Evolutionary conservation across 1,140 invertebrate genomes (phyloP).

Genomic region (Micrasema minimum): DNA sequence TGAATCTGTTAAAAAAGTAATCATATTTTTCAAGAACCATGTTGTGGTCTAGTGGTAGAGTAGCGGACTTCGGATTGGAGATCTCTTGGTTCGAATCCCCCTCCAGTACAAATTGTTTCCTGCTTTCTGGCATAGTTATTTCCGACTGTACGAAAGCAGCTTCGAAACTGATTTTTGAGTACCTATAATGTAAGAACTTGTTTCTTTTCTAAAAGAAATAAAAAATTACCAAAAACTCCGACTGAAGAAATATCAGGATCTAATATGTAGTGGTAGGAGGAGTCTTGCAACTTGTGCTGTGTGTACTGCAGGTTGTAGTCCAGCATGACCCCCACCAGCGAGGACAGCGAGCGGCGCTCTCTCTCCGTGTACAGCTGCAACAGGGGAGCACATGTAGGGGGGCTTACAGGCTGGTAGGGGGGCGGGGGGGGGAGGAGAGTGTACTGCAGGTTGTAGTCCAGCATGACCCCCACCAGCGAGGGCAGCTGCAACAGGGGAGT

Average conservation of each 20-base stretch:
- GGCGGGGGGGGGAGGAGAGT: no score
- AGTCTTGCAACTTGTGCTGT: constrained; percentile 82
- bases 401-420: no score
- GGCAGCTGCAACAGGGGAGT: constrained; percentile 68
- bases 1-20: no score
- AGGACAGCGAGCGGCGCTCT: constrained; percentile 78
- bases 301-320: constrained; percentile 89
- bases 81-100: no score
- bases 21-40: no score
- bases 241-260: constrained; percentile 77
- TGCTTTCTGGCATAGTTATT: no score
- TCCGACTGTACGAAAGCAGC: no score
- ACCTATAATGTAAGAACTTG: no score
- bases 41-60: no score
- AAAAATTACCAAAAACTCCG: constrained; percentile 58
- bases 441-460: constrained; percentile 89
- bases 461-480: constrained; percentile 84
- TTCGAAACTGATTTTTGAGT: no score
- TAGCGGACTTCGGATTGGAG: no score
- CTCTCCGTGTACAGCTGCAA: constrained; percentile 78
- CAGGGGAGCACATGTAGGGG: constrained; percentile 16
- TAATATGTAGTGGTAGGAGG: constrained; percentile 81
- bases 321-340: constrained; percentile 87
- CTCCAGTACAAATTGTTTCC: no score
- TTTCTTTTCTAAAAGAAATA: constrained; percentile 20